Conservation (phyloP, 2,113 vertebrate species). For the Oryzias melastigma region DNA sequence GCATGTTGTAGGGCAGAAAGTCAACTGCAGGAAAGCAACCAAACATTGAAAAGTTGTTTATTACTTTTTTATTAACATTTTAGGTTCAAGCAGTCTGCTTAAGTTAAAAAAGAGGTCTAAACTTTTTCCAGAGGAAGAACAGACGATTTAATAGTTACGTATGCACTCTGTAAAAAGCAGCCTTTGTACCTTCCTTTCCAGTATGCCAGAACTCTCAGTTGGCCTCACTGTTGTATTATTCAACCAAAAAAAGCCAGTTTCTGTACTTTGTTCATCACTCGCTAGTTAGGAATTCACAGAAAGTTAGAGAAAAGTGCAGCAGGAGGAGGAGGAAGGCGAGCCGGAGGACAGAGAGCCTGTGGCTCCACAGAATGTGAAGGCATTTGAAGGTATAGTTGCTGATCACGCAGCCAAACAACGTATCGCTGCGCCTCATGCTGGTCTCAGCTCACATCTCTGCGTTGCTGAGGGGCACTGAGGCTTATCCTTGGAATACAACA, state of each 20-base stretch:
- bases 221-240: slow-evolving; percentile 36
- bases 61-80: too few relatives aligned
- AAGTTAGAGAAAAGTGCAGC: slow-evolving; percentile 17
- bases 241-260: slow-evolving; percentile 12
- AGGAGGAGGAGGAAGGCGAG: slow-evolving; percentile 3
- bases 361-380: slow-evolving; percentile 28
- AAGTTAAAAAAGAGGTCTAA: too few relatives aligned
- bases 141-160: too few relatives aligned
- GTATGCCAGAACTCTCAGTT: slow-evolving; percentile 18
- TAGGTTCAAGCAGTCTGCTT: too few relatives aligned
- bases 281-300: slow-evolving; percentile 24
- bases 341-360: slow-evolving; percentile 22
- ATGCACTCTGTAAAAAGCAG: too few relatives aligned
- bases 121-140: too few relatives aligned
- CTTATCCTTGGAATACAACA: slow-evolving; percentile 41
- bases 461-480: slow-evolving; percentile 44
- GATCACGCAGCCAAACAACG: slow-evolving; percentile 32
- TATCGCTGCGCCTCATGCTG: slow-evolving; percentile 25
- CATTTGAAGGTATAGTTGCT: slow-evolving; percentile 43
- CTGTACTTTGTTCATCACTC: slow-evolving; percentile 19
- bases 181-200: neutral
- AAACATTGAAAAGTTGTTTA: too few relatives aligned
- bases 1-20: too few relatives aligned
- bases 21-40: too few relatives aligned
- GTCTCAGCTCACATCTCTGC: slow-evolving; percentile 36